Conservation (phyloP, 2,888 invertebrate species). For the Drosophila anomalata region DNA sequence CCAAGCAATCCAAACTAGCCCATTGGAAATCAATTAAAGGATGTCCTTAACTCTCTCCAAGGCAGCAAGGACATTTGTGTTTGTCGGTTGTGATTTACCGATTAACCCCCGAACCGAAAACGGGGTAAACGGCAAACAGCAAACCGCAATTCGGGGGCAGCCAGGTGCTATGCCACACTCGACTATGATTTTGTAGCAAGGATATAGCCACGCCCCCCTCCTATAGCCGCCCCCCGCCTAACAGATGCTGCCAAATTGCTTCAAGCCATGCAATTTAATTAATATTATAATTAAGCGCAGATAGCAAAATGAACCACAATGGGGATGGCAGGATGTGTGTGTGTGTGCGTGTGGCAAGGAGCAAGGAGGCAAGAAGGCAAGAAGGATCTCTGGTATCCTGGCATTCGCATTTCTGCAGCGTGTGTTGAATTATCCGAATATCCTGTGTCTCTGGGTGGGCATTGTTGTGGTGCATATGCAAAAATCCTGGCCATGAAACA, state of each 20-base stretch:
- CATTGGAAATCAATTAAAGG: not conserved
- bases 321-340: not conserved
- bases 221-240: too few species aligned
- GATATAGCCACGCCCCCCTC: not conserved
- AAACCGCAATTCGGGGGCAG: not conserved
- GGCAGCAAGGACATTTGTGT: slow-evolving; percentile 11
- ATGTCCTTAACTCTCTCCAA: too few species aligned
- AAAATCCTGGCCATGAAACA: slow-evolving; percentile 18
- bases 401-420: slow-evolving; percentile 19
- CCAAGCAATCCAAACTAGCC: not conserved
- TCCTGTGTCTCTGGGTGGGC: slow-evolving; percentile 11
- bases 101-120: slow-evolving; percentile 5
- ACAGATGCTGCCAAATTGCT: slow-evolving; percentile 35
- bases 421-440: slow-evolving; percentile 24
- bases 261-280: slow-evolving; percentile 57
- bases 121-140: slow-evolving; percentile 15
- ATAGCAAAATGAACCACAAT: slow-evolving; percentile 14
- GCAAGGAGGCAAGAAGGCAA: too few species aligned
- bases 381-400: not conserved
- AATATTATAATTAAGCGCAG: slow-evolving; percentile 55
- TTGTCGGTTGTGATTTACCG: slow-evolving; percentile 30
- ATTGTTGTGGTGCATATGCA: slow-evolving; percentile 26
- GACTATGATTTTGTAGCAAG: not conserved
- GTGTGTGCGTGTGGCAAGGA: too few species aligned
- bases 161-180: too few species aligned